Percentiles rank a stretch among this genome's conserved stretches.
Conservation (phyloP, 2,888 invertebrate species). For the Campoletis raptor region DNA sequence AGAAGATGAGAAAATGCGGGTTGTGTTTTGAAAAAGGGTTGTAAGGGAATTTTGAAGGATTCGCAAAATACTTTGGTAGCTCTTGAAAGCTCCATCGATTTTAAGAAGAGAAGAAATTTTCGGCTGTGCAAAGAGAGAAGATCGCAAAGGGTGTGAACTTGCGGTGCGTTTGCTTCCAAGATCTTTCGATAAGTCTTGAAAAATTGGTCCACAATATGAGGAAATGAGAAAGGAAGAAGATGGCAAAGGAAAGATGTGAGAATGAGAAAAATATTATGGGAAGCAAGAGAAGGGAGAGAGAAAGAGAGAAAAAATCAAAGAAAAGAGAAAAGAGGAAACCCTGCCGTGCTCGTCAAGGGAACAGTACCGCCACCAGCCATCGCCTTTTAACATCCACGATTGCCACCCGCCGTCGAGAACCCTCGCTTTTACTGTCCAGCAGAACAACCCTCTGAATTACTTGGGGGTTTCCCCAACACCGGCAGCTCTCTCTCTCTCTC, state of each 20-base stretch:
- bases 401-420: slow-evolving; percentile 72
- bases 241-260: not conserved
- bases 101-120: not conserved
- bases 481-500: slow-evolving; percentile 50
- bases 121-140: slow-evolving; percentile 1
- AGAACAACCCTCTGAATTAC: slow-evolving; percentile 70
- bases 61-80: slow-evolving; percentile 11
- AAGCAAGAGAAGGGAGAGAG: not conserved
- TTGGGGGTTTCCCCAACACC: slow-evolving; percentile 71
- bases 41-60: slow-evolving; percentile 33
- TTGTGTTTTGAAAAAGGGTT: slow-evolving; percentile 23
- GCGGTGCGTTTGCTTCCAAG: slow-evolving; percentile 22
- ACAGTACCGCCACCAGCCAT: slow-evolving; percentile 80
- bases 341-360: slow-evolving; percentile 75
- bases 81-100: not conserved
- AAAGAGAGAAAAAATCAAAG: slow-evolving; percentile 48
- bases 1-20: not conserved
- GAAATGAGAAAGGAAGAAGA: slow-evolving; percentile 1
- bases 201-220: slow-evolving; percentile 4
- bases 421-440: slow-evolving; percentile 66
- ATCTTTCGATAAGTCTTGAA: slow-evolving; percentile 19
- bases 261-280: not conserved
- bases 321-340: slow-evolving; percentile 34
- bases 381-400: slow-evolving; percentile 75
- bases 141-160: slow-evolving; percentile 12